phyloP scores from a whole-genome alignment of 2,113 vertebrate species.

The Urocolius indicus region DNA sequence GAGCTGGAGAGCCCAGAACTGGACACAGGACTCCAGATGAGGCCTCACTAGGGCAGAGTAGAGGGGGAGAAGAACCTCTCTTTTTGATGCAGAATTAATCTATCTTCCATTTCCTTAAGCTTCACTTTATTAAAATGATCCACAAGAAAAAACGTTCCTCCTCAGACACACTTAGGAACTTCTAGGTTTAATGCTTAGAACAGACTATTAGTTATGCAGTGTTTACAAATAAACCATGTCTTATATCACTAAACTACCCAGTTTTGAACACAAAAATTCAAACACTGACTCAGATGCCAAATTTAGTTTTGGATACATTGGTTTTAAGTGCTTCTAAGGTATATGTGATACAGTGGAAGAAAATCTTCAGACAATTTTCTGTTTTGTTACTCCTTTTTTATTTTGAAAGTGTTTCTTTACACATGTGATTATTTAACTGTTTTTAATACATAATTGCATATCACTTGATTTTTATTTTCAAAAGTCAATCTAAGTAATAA shows the following conservation, averaged over 20 bases:
- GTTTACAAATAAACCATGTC: background rate
- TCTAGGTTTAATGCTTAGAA: background rate
- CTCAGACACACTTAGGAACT: background rate
- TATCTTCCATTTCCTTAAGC: background rate
- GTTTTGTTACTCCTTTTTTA: background rate
- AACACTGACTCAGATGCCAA: background rate
- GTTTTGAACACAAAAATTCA: background rate
- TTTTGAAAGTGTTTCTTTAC: background rate
- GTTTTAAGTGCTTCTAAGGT: background rate
- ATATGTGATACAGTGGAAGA: background rate
- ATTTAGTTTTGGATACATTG: background rate
- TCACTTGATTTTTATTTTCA: background rate
- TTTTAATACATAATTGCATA: background rate
- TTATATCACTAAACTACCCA: background rate
- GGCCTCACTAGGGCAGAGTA: too few species aligned
- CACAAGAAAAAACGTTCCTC: background rate
- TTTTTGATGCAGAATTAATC: background rate
- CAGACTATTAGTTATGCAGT: background rate
- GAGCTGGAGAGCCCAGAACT: too few species aligned
- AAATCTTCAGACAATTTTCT: background rate
- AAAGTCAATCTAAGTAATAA: background rate
- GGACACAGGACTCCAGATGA: too few species aligned
- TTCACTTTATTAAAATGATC: background rate
- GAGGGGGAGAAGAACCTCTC: too few species aligned
- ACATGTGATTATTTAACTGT: background rate